These are phyloP conservation scores for Thysanoteuthis rhombus DNA, from an alignment of 2,888 invertebrate genomes.

Conservation along the genomic window DNA sequence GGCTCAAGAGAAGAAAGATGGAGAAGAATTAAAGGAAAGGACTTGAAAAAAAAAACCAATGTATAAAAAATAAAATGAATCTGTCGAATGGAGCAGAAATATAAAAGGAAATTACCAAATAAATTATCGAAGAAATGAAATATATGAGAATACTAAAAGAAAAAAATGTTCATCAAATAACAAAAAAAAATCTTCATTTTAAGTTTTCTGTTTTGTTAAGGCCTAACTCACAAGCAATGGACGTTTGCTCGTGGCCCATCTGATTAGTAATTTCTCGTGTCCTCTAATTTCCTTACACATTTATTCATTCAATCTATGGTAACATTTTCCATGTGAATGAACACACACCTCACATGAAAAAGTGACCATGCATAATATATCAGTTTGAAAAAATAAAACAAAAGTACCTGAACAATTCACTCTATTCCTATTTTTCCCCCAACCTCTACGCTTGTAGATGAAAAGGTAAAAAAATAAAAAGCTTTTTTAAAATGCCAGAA, in stretches of 20 bases:
- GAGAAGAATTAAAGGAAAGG: not conserved
- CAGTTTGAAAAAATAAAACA: not conserved
- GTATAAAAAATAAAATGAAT: not conserved
- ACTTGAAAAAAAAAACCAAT: not conserved
- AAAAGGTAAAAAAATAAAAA: not conserved
- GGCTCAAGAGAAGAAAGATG: no score
- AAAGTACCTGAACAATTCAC: not conserved
- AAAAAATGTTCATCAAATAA: not conserved
- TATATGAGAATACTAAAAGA: not conserved
- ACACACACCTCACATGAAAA: not conserved
- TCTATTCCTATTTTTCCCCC: not conserved
- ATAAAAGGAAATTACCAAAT: not conserved
- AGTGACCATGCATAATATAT: conserved; percentile 12
- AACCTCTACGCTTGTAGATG: not conserved
- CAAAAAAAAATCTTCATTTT: not conserved
- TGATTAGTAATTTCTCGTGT: not conserved
- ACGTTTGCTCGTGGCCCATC: not conserved
- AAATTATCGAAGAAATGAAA: not conserved
- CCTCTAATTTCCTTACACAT: not conserved
- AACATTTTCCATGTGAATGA: not conserved
- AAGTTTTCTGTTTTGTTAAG: not conserved
- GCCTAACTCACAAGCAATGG: not conserved
- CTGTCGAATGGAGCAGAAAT: not conserved
- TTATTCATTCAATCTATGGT: not conserved
- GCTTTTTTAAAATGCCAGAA: not conserved